These are phyloP conservation scores for Onychomys arenicola DNA, from an alignment of 2,797 vertebrate genomes.

Conservation along the genomic window DNA sequence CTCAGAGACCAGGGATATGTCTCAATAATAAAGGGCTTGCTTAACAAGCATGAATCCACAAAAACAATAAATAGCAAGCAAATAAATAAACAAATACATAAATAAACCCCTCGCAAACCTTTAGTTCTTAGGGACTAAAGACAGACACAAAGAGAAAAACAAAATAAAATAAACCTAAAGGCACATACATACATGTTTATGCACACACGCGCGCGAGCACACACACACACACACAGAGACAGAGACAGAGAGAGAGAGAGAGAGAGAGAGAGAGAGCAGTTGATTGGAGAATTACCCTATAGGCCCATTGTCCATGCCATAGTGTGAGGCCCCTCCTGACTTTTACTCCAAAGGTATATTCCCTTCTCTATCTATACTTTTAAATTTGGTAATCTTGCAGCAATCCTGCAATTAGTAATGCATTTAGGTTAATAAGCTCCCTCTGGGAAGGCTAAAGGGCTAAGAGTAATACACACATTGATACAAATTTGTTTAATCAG, in stretches of 20 bases:
- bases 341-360: neutral
- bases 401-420: constrained; percentile 60
- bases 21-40: neutral
- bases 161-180: neutral
- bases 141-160: neutral
- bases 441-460: constrained; percentile 46
- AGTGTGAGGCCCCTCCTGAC: neutral
- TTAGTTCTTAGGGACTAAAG: neutral
- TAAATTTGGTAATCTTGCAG: constrained; percentile 48
- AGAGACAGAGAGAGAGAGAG: no score
- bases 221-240: neutral
- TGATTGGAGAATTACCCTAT: neutral
- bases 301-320: neutral
- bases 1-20: neutral
- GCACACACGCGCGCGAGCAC: neutral
- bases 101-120: neutral
- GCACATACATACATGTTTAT: neutral
- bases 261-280: no score
- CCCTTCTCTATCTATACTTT: neutral
- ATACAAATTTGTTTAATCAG: constrained; percentile 72
- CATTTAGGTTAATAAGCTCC: constrained; percentile 70
- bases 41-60: neutral
- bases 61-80: neutral
- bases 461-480: constrained; percentile 42
- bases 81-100: neutral